Base-by-base conservation (phyloP, 2,113 vertebrate genomes). In the Clarias magur region DNA sequence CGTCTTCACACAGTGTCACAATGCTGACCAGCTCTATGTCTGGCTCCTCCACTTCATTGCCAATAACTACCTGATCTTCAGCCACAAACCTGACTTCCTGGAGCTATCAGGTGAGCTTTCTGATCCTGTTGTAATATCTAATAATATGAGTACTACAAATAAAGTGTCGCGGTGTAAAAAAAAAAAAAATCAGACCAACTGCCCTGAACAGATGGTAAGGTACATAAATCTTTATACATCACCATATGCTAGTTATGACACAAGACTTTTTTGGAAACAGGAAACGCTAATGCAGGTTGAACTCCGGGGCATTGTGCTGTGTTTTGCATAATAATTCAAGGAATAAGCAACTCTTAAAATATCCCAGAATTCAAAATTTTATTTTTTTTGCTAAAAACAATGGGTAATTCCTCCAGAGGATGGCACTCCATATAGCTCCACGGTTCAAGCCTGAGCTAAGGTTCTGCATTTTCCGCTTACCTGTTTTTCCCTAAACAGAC, bases 41-140 rank as follows among this genome's bases (percentile, higher is more conserved):
- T 99, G 98, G 98, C 96, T 99, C 23, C 98, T 99, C 85, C 97
- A 99, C 95, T 99, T 99, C 92, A 99, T 99, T 67, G 97, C 98
- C 91, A 97, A 97, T 88, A 99, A 99, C 95, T 99, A 99, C 95
- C 96, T 99, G 94, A 99, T 98, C 95, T 99, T 99, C 95, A 99
- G 97, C 85, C 97, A 97, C 90, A 99, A 99, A 93, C 96, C 97
- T 0, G 98, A 99, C 91, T 99, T 99, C 94, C 95, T 99, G 92
- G 97, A 99, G 83, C 96, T 99, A 90, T 98, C 98, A 95, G 97
- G 98, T 99, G 95, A 94, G 94, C 88, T 27, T 8, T 79, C 73
- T 2, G 62, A 54, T 21, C 75, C 86, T 42, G 42, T 76, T 72
- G 86, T 48, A 60, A 80, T 4, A 7, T 1, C 23, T 19, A 27